These are phyloP conservation scores for Lemur catta DNA, from an alignment of 2,797 vertebrate genomes.

Conservation along the genomic window DNA sequence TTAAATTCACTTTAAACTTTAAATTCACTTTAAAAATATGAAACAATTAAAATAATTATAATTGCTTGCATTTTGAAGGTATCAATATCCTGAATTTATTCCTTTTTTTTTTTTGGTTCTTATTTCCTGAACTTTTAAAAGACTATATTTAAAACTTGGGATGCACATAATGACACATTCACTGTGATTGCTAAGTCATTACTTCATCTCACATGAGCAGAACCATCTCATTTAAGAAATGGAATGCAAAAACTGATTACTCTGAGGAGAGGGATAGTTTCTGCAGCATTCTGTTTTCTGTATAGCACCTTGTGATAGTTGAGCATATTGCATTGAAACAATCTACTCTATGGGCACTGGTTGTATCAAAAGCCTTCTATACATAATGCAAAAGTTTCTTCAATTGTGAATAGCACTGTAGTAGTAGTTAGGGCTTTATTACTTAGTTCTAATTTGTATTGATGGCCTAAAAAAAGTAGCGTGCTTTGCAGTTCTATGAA, in stretches of 20 bases:
- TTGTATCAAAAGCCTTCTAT: slow-evolving; percentile 79
- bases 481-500: slow-evolving; percentile 96
- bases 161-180: slow-evolving; percentile 51
- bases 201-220: slow-evolving; percentile 70
- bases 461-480: slow-evolving; percentile 97
- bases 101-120: not conserved
- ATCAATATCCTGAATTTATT: not conserved
- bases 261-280: slow-evolving; percentile 57
- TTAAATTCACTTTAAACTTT: not conserved
- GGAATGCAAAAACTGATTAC: slow-evolving; percentile 72
- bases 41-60: not conserved
- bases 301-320: slow-evolving; percentile 75
- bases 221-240: slow-evolving; percentile 76
- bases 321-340: slow-evolving; percentile 76
- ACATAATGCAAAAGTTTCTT: slow-evolving; percentile 84
- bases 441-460: slow-evolving; percentile 98
- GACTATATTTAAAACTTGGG: slow-evolving; percentile 59
- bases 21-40: not conserved
- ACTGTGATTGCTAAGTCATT: slow-evolving; percentile 69
- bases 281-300: slow-evolving; percentile 70
- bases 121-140: slow-evolving; percentile 9
- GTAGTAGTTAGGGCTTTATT: slow-evolving; percentile 90
- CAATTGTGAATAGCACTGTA: slow-evolving; percentile 79
- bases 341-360: slow-evolving; percentile 78
- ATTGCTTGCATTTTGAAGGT: not conserved